Percentiles rank a stretch among this genome's conserved stretches.
Evolutionary conservation across 2,888 invertebrate species (phyloP).

Genomic region (Diabrotica balteata): DNA sequence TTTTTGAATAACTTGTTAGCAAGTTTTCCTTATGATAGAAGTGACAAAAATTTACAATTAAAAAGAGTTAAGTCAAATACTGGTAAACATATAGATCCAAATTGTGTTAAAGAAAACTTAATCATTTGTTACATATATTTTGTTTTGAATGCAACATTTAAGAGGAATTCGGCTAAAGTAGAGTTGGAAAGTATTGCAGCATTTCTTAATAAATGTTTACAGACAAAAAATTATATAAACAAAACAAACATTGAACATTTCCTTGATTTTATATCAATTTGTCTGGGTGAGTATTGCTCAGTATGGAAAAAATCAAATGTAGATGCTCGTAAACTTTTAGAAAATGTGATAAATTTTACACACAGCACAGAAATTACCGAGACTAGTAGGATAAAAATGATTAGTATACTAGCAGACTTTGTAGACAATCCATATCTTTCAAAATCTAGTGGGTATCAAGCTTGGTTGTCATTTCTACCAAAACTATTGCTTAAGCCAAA

Average conservation of each 20-base stretch:
- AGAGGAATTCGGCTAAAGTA: constrained; percentile 56
- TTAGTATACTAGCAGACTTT: constrained; percentile 61
- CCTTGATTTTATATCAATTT: constrained; percentile 41
- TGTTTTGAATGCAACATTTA: constrained; percentile 60
- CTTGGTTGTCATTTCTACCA: constrained; percentile 66
- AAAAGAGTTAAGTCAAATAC: constrained; percentile 58
- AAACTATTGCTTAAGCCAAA: constrained; percentile 64
- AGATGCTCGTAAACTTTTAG: constrained; percentile 41
- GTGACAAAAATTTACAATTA: constrained; percentile 50
- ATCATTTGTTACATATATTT: constrained; percentile 64
- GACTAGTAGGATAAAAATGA: constrained; percentile 54
- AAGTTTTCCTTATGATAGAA: constrained; percentile 67
- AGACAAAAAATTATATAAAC: constrained; percentile 39
- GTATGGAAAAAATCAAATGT: constrained; percentile 45
- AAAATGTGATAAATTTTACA: constrained; percentile 41
- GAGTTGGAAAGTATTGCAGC: constrained; percentile 60
- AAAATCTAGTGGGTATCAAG: constrained; percentile 55
- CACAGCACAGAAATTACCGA: constrained; percentile 33
- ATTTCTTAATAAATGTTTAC: constrained; percentile 61
- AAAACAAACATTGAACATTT: constrained; percentile 36
- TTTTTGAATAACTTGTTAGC: constrained; percentile 67
- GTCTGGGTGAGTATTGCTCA: constrained; percentile 42
- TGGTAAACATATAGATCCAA: constrained; percentile 55
- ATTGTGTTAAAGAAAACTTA: constrained; percentile 65
- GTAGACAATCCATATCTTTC: constrained; percentile 58